Conservation (phyloP, 2,113 vertebrate genomes). For the Bucco capensis region DNA sequence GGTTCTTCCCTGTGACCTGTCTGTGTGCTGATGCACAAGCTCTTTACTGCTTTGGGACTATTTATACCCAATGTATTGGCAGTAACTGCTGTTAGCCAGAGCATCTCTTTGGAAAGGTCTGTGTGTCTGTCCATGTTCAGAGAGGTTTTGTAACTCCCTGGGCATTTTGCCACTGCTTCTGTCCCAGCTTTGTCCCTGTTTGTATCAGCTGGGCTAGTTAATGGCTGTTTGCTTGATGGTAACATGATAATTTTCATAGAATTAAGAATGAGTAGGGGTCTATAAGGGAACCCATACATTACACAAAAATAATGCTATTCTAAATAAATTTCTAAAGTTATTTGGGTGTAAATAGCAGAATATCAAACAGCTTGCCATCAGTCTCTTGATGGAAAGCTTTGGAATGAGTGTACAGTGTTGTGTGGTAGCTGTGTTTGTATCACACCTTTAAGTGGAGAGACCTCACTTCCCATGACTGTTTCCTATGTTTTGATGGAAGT, state of each 20-base stretch:
- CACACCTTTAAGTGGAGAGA: background rate
- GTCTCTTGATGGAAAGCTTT: background rate
- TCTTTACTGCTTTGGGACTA: conserved; percentile 8
- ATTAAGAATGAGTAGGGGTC: conserved; percentile 27
- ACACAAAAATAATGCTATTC: conserved; percentile 9
- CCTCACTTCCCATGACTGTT: background rate
- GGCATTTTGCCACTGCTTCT: conserved; percentile 27
- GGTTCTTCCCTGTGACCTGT: conserved; percentile 16
- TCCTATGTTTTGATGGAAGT: background rate
- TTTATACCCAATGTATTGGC: conserved; percentile 16
- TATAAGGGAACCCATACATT: background rate
- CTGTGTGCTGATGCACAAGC: background rate
- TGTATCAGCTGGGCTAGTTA: background rate
- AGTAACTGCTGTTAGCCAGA: background rate
- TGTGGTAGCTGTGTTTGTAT: background rate
- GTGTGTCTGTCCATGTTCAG: background rate
- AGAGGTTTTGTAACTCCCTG: background rate
- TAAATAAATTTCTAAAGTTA: conserved; percentile 1
- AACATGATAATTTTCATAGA: conserved; percentile 26
- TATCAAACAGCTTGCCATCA: background rate
- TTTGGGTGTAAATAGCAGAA: conserved; percentile 5
- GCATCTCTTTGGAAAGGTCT: background rate
- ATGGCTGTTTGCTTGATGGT: background rate
- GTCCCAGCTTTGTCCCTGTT: background rate
- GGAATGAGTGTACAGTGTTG: background rate